Evolutionary conservation across 2,113 vertebrate species (phyloP).

Genomic region (Vidua macroura): DNA sequence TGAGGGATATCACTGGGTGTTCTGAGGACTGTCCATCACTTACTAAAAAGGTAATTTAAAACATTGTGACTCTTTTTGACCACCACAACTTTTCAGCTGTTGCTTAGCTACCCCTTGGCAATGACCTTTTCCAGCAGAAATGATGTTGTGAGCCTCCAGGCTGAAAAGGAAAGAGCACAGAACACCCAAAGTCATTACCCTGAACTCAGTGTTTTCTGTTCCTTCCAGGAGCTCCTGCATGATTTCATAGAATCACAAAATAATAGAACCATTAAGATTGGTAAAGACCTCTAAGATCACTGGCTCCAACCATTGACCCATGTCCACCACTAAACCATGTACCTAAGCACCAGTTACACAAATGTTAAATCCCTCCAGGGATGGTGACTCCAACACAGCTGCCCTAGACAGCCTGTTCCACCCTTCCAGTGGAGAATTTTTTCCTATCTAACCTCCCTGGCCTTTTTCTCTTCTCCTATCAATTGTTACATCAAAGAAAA

Average conservation of each 20-base stretch:
- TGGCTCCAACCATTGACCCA: background rate
- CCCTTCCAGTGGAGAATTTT: background rate
- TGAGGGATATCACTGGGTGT: background rate
- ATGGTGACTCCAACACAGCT: background rate
- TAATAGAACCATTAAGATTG: background rate
- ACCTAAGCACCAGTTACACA: background rate
- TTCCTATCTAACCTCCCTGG: background rate
- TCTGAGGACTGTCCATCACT: background rate
- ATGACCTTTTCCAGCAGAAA: constrained; percentile 23
- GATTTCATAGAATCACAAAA: background rate
- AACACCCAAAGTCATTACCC: background rate
- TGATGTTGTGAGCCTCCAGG: background rate
- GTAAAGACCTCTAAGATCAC: background rate
- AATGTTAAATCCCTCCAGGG: background rate
- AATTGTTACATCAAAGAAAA: background rate
- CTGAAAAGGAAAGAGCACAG: background rate
- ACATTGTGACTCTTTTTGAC: background rate
- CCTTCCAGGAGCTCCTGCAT: background rate
- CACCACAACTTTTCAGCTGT: background rate
- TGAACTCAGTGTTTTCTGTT: background rate
- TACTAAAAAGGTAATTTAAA: constrained; percentile 6
- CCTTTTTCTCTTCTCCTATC: background rate
- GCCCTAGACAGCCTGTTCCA: background rate
- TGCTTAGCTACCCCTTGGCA: constrained; percentile 30
- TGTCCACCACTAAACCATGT: background rate